Evolutionary conservation across 2,797 vertebrate genomes (phyloP).

Genomic region (Cyprinella venusta): DNA sequence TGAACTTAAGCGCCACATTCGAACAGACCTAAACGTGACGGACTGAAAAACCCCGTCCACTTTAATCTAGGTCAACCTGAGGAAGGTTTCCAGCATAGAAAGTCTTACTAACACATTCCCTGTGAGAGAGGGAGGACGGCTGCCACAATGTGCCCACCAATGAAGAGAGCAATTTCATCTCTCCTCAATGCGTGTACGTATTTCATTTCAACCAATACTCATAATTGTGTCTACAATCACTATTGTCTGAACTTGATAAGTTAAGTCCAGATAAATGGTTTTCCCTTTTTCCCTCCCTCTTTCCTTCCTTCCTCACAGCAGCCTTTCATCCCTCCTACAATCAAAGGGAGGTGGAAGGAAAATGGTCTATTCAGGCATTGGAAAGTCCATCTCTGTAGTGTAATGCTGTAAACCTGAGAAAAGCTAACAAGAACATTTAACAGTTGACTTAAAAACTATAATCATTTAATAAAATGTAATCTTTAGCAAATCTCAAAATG

Average conservation of each 20-base stretch:
- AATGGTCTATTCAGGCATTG: neutral
- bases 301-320: conserved; percentile 12
- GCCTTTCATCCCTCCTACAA: conserved; percentile 18
- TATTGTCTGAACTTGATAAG: neutral
- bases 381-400: neutral
- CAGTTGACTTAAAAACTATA: no score
- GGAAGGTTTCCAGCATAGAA: conserved; percentile 14
- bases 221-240: neutral
- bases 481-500: neutral
- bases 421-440: no score
- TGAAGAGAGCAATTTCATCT: neutral
- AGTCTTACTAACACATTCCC: neutral
- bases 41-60: neutral
- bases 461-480: no score
- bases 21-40: conserved; percentile 6
- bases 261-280: neutral
- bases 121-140: neutral
- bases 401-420: neutral
- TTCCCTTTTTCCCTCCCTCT: neutral
- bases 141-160: neutral
- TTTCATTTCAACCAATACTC: neutral
- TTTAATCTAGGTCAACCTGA: conserved; percentile 29
- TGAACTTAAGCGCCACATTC: neutral
- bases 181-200: neutral
- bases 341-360: neutral